Conservation (phyloP, 2,888 invertebrate species). For the Glyphotaelius pellucidus region DNA sequence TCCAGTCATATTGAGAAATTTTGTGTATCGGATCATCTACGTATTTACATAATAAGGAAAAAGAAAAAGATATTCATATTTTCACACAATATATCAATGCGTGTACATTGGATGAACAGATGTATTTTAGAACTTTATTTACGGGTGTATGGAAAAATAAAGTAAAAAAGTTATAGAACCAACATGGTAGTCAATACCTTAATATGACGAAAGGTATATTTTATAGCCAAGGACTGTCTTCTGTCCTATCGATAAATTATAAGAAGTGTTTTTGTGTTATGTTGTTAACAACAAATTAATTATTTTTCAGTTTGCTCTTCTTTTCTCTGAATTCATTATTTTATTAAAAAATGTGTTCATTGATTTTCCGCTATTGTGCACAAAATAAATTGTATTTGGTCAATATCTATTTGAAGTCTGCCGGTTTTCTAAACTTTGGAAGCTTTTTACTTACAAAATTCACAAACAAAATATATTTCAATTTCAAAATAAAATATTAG, state of each 20-base stretch:
- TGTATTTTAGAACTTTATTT: neutral
- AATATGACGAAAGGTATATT: neutral
- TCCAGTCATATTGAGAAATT: neutral
- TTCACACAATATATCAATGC: conserved; percentile 1
- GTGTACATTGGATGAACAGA: neutral
- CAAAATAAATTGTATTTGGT: neutral
- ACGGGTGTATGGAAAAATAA: neutral
- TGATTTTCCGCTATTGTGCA: neutral
- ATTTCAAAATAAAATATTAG: neutral
- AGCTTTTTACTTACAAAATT: no score
- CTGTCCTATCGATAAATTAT: neutral
- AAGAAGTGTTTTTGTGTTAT: no score
- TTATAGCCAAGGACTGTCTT: neutral
- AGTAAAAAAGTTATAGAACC: neutral
- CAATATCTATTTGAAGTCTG: neutral
- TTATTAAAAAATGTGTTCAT: neutral
- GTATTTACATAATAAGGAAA: neutral
- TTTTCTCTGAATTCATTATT: neutral
- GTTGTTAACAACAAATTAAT: neutral
- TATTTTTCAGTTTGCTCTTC: neutral
- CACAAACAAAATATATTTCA: neutral
- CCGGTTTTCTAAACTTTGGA: neutral
- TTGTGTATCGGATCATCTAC: neutral
- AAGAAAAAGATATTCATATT: neutral
- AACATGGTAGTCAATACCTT: neutral